phyloP scores from a whole-genome alignment of 2,888 invertebrate species.

The Agrenia bidenticulata region DNA sequence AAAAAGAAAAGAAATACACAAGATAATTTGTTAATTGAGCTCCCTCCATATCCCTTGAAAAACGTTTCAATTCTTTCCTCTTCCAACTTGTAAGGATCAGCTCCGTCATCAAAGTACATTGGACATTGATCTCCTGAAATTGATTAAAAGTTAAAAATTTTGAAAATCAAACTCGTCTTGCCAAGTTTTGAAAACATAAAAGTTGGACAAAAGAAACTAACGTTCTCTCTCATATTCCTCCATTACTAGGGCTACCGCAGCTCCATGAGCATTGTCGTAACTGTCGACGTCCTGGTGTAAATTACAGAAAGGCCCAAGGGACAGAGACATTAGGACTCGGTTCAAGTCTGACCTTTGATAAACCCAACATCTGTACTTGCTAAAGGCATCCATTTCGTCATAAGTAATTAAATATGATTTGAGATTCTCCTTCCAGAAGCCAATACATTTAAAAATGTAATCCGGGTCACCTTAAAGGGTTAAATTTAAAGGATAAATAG shows the following conservation, averaged over 20 bases:
- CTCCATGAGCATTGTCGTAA: conserved; percentile 82
- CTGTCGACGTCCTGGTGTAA: conserved; percentile 86
- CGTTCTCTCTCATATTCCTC: conserved; percentile 89
- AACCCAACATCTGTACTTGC: conserved; percentile 94
- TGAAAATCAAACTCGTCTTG: background rate
- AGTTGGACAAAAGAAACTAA: conserved; percentile 56
- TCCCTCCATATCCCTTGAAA: conserved; percentile 33
- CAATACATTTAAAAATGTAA: conserved; percentile 94
- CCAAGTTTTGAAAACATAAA: background rate
- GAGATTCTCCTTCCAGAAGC: conserved; percentile 96
- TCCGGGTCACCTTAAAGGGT: conserved; percentile 79
- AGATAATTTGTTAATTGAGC: conserved; percentile 17
- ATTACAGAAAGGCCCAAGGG: conserved; percentile 88
- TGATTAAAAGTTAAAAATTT: background rate
- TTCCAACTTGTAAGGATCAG: conserved; percentile 66
- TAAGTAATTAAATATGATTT: conserved; percentile 94
- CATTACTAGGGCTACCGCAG: conserved; percentile 87
- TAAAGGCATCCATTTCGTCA: conserved; percentile 92
- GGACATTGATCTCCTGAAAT: conserved; percentile 85
- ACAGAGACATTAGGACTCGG: conserved; percentile 77
- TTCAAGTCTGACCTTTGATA: conserved; percentile 94
- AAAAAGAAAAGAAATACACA: background rate
- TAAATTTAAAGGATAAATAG: no score
- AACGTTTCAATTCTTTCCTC: conserved; percentile 44
- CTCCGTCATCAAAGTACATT: conserved; percentile 94